A percentile compares a stretch with the other conserved stretches of the same genome.
phyloP scores from a whole-genome alignment of 2,113 vertebrate genomes.

The Phalacrocorax brasilianus region DNA sequence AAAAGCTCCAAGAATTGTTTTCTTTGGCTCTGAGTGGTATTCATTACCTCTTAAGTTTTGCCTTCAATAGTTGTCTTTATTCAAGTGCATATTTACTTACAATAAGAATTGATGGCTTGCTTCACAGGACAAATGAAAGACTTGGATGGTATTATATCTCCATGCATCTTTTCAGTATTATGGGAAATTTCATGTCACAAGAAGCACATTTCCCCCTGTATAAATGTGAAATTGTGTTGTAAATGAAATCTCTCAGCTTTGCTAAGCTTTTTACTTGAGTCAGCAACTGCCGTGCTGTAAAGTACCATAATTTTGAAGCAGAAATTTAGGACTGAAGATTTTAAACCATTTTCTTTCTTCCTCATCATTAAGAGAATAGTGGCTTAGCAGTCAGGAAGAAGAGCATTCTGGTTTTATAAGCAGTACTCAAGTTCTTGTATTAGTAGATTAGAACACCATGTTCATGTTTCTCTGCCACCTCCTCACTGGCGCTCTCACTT shows the following conservation, averaged over 20 bases:
- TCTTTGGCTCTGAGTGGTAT: background rate
- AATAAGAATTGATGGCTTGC: background rate
- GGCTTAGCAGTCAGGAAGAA: background rate
- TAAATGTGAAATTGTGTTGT: background rate
- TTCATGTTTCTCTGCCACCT: background rate
- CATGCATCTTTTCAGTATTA: background rate
- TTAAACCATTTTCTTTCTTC: background rate
- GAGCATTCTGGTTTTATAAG: background rate
- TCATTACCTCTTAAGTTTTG: background rate
- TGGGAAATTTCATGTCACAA: background rate
- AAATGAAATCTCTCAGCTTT: slow-evolving; percentile 23
- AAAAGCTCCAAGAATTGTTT: background rate
- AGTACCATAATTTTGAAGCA: background rate
- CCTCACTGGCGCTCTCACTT: background rate
- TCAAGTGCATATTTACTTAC: background rate
- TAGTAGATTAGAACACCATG: background rate
- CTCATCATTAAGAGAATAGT: background rate
- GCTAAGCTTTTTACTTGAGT: background rate
- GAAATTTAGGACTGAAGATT: slow-evolving; percentile 9
- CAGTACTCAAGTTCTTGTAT: background rate
- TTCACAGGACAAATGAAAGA: background rate
- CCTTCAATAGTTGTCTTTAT: background rate
- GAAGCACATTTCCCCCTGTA: background rate
- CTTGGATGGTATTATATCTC: background rate
- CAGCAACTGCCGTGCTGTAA: slow-evolving; percentile 17